Conservation (phyloP, 2,113 vertebrate genomes). For the Paramisgurnus dabryanus region DNA sequence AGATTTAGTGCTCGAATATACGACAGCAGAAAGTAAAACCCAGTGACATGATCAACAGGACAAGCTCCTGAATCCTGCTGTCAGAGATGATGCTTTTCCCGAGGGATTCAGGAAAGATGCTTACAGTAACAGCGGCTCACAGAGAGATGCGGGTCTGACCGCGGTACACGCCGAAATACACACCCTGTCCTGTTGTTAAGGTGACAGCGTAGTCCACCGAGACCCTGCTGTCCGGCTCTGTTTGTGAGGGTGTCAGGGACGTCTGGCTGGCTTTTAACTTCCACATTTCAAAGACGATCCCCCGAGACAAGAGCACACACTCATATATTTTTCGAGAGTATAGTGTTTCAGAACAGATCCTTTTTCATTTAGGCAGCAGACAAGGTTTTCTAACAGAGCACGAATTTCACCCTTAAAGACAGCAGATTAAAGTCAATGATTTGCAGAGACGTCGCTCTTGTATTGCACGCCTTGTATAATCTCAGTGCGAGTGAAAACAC, state of each 20-base stretch:
- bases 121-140: not conserved
- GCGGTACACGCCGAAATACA: not conserved
- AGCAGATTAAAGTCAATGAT: not conserved
- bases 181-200: constrained; percentile 18
- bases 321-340: not conserved
- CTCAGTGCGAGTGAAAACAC: not conserved
- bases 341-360: too few relatives aligned
- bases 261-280: constrained; percentile 52
- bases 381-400: too few relatives aligned
- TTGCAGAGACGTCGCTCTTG: too few relatives aligned
- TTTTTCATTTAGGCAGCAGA: too few relatives aligned
- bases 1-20: constrained; percentile 17
- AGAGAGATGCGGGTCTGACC: not conserved
- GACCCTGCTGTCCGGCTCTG: constrained; percentile 36
- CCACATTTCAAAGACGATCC: constrained; percentile 29
- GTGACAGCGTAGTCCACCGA: constrained; percentile 36
- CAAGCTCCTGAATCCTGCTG: constrained; percentile 6
- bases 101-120: not conserved
- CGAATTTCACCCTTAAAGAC: not conserved
- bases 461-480: not conserved
- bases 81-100: not conserved
- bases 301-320: constrained; percentile 32
- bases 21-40: constrained; percentile 4
- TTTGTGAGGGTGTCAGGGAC: constrained; percentile 51
- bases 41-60: constrained; percentile 21